Percentiles rank a stretch among this genome's conserved stretches.
phyloP scores from a whole-genome alignment of 2,888 invertebrate genomes.

The Acanthosepion lycidas region DNA sequence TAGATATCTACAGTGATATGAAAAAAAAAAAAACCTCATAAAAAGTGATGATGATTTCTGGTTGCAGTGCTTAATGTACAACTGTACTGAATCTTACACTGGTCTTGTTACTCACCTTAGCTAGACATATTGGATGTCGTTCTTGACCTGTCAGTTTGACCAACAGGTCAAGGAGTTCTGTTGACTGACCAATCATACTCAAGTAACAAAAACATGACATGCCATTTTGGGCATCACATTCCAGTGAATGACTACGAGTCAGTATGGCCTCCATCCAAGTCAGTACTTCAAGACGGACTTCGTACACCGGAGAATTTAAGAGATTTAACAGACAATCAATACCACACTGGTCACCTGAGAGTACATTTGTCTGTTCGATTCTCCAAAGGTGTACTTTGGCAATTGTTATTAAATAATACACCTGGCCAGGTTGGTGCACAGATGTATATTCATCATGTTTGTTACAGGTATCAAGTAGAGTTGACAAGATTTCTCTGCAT shows the following conservation, averaged over 20 bases:
- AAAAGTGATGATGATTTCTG: too few species aligned
- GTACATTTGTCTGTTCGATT: background rate
- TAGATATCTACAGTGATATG: too few species aligned
- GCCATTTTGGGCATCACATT: background rate
- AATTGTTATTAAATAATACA: slow-evolving; percentile 56
- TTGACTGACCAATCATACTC: background rate
- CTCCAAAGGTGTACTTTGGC: slow-evolving; percentile 50
- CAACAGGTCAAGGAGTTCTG: slow-evolving; percentile 49
- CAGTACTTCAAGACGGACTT: slow-evolving; percentile 52
- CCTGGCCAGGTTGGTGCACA: slow-evolving; percentile 51
- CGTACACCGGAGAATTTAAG: slow-evolving; percentile 52
- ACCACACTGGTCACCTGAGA: background rate
- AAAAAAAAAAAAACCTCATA: too few species aligned
- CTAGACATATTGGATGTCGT: slow-evolving; percentile 57
- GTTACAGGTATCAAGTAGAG: background rate
- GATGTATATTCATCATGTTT: background rate
- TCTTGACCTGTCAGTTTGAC: slow-evolving; percentile 54
- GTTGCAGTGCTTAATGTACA: too few species aligned
- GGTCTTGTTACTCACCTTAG: slow-evolving; percentile 52
- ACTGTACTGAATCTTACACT: background rate
- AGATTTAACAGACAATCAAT: slow-evolving; percentile 43
- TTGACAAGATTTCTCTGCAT: background rate
- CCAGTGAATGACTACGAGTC: background rate
- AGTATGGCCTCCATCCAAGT: slow-evolving; percentile 45
- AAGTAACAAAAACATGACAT: background rate